phyloP scores from a whole-genome alignment of 2,113 vertebrate species.

The Grus americana region DNA sequence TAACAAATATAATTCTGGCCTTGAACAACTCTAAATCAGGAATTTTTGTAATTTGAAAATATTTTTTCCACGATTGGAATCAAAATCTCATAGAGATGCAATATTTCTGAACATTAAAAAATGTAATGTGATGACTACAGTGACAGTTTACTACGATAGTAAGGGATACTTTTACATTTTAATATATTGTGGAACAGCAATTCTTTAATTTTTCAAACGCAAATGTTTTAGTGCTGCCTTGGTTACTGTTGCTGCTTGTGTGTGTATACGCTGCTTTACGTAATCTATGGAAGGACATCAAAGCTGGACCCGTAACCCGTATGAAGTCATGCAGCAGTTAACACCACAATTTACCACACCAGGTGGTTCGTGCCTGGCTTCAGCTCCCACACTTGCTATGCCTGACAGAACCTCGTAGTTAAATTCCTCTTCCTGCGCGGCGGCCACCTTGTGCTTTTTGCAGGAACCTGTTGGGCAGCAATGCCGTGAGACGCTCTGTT shows the following conservation, averaged over 20 bases:
- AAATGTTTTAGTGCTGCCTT: neutral
- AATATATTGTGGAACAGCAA: neutral
- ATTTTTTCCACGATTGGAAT: neutral
- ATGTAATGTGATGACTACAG: neutral
- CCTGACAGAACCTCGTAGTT: neutral
- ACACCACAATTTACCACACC: neutral
- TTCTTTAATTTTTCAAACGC: neutral
- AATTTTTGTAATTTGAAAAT: neutral
- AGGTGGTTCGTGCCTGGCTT: neutral
- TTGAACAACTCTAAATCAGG: neutral
- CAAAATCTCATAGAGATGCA: neutral
- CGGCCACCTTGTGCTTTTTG: neutral
- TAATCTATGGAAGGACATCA: neutral
- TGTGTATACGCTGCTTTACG: neutral
- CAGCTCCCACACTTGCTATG: neutral
- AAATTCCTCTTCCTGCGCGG: neutral
- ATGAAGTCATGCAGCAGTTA: neutral
- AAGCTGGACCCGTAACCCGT: rapidly evolving
- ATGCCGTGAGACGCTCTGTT: neutral
- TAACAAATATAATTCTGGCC: neutral
- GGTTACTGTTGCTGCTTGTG: neutral
- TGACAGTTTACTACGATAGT: neutral
- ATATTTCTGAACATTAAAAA: neutral
- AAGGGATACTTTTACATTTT: neutral
- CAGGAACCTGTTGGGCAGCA: neutral